Conservation (phyloP, 1,140 invertebrate genomes). For the Listronotus oregonensis region DNA sequence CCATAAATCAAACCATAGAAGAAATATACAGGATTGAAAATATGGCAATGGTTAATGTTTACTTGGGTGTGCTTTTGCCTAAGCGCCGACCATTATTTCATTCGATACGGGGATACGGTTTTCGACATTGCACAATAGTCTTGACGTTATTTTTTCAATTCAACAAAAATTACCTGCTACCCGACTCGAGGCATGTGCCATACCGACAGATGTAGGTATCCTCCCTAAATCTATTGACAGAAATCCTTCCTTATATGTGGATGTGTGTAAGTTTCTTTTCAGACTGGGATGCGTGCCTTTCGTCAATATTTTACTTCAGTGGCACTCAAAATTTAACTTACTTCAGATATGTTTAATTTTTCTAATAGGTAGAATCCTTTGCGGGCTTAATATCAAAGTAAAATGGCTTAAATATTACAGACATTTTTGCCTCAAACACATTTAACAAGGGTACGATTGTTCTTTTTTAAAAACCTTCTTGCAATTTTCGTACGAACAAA, state of each 20-base stretch:
- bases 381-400: no score
- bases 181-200: constrained; percentile 40
- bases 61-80: constrained; percentile 19
- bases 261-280: constrained; percentile 11
- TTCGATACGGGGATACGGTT: constrained; percentile 28
- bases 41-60: constrained; percentile 12
- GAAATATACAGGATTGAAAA: constrained; percentile 12
- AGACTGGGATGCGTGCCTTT: not conserved
- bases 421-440: no score
- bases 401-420: no score
- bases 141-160: constrained; percentile 32
- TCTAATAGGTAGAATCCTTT: no score
- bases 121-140: constrained; percentile 35
- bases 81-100: constrained; percentile 31
- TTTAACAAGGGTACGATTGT: no score
- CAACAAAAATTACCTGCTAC: constrained; percentile 32
- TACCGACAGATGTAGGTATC: constrained; percentile 35
- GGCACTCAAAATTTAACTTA: constrained; percentile 1
- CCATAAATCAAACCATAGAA: not conserved
- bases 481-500: no score
- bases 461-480: no score
- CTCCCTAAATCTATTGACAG: constrained; percentile 17
- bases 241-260: constrained; percentile 25
- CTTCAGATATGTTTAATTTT: no score
- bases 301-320: constrained; percentile 1